Percentiles rank a stretch among this genome's conserved stretches.
These are phyloP conservation scores for Acrossocheilus fasciatus DNA, from an alignment of 2,797 vertebrate genomes.

Conservation along the genomic window DNA sequence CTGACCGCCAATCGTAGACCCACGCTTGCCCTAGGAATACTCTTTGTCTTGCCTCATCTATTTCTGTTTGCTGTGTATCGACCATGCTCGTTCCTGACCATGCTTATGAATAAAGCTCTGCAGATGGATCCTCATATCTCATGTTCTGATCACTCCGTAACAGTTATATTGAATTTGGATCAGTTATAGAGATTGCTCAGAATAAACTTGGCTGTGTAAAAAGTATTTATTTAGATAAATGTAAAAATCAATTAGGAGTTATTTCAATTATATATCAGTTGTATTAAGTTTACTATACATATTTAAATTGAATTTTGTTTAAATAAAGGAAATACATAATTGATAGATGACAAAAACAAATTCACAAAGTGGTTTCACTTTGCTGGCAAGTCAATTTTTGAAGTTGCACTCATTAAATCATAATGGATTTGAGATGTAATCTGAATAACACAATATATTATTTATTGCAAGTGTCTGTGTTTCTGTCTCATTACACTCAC, in stretches of 20 bases:
- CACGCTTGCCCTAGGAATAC: no score
- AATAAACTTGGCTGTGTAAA: not conserved
- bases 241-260: not conserved
- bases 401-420: not conserved
- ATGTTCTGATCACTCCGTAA: no score
- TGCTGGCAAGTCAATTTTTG: not conserved
- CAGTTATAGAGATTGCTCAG: not conserved
- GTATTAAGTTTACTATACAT: not conserved
- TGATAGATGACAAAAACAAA: not conserved
- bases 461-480: not conserved
- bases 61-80: no score
- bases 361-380: not conserved
- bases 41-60: no score
- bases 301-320: not conserved
- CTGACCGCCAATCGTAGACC: no score
- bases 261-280: not conserved
- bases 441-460: not conserved
- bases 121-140: no score
- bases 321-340: not conserved
- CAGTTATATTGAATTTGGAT: not conserved
- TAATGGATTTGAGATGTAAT: not conserved
- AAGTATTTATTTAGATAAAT: not conserved
- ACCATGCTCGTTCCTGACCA: no score
- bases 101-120: no score
- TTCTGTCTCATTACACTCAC: conserved; percentile 52